Evolutionary conservation across 2,113 vertebrate genomes (phyloP), one percentile per base, ranked within the genome.

Genomic region (Tympanuchus pallidicinctus): DNA sequence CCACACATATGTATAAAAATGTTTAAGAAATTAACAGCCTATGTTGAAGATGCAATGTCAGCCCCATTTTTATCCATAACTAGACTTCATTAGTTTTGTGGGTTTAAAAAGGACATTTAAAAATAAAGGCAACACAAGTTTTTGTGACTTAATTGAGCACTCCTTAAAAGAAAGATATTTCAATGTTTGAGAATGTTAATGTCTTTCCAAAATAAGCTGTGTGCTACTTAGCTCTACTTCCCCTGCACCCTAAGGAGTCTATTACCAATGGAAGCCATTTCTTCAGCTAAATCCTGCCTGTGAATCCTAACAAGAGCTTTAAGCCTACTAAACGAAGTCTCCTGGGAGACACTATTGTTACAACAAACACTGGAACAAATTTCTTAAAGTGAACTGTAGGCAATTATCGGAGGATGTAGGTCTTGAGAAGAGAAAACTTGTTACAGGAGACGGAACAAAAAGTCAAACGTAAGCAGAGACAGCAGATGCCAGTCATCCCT

Each of bases 21-120:
- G 67, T 61, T 92, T 7, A 24, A 88, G 92, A 92, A 93, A 92
- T 84, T 84, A 91, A 94, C 80, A 90, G 56, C n/a, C 52, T 94
- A 91, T 83, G 76, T 94, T 84, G 81, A 84, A 85, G 82, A 92
- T 59, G 91, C 88, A 65, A 59, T 32, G 89, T 91, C 92, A 95
- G 84, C 71, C 82, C 25, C 59, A 56, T 80, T 93, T 96, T 75
- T 77, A 90, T 67, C 60, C 90, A 28, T 73, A 87, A 94, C 64
- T 71, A 94, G 77, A 78, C 52, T 69, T 92, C 70, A 80, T 92
- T 94, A 82, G 65, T 73, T 88, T 57, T 94, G 82, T 82, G 86
- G 83, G 71, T 86, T 86, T 90, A 82, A 97, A 97, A 74, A 71
- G 87, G 87, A 93, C 89, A 73, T 89, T 93, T 75, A 85, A 93